phyloP scores from a whole-genome alignment of 2,113 vertebrate genomes.

The Saguinus imperator region DNA sequence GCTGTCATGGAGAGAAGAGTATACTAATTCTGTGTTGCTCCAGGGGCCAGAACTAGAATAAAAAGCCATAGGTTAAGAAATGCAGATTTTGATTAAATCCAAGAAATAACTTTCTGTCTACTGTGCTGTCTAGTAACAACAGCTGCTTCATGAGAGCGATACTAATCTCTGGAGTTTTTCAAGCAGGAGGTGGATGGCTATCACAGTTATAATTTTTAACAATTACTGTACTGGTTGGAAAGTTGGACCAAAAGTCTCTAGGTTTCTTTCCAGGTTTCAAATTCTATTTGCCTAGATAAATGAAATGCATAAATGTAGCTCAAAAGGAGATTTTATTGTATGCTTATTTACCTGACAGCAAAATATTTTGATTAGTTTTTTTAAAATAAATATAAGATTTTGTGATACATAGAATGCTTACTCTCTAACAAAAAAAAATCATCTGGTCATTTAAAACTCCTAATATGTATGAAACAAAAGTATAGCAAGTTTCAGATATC shows the following conservation, averaged over 20 bases:
- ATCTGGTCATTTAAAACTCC: not conserved
- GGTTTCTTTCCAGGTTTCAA: not conserved
- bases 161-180: not conserved
- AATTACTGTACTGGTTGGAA: not conserved
- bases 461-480: not conserved
- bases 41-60: not conserved
- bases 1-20: not conserved
- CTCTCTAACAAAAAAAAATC: not conserved
- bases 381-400: not conserved
- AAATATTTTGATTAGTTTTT: not conserved
- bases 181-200: not conserved
- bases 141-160: not conserved
- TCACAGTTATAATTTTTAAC: not conserved
- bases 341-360: not conserved
- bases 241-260: not conserved
- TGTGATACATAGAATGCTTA: not conserved
- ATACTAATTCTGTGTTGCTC: slow-evolving; percentile 46
- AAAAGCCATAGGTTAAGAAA: slow-evolving; percentile 42
- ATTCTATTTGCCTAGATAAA: slow-evolving; percentile 32
- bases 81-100: not conserved
- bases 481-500: not conserved
- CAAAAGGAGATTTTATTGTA: not conserved
- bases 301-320: not conserved
- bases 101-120: not conserved
- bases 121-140: not conserved